These are phyloP conservation scores for Sebastes reedi DNA, from an alignment of 2,797 vertebrate species.

Conservation along the genomic window DNA sequence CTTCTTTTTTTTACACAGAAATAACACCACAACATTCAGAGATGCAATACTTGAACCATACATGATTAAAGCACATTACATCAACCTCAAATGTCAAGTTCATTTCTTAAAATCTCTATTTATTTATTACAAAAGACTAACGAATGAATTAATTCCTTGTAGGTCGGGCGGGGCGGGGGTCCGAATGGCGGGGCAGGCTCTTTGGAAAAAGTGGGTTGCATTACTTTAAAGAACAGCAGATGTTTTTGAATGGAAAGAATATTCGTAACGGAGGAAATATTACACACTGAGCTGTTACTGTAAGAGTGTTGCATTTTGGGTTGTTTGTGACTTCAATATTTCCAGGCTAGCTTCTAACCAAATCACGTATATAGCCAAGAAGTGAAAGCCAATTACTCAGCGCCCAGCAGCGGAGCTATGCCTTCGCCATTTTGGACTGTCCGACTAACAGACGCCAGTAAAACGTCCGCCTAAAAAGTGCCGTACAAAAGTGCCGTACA, in stretches of 20 bases:
- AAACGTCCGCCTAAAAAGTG: too few relatives aligned
- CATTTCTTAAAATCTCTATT: background rate
- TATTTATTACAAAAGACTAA: background rate
- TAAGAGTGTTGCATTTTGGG: too few relatives aligned
- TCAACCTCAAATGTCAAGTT: background rate
- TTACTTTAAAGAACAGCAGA: background rate
- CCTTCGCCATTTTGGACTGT: too few relatives aligned
- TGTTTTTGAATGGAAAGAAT: background rate
- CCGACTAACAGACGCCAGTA: too few relatives aligned
- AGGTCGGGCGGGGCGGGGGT: background rate
- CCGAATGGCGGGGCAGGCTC: too few relatives aligned
- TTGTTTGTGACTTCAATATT: too few relatives aligned
- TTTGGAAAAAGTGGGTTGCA: background rate
- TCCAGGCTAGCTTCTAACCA: too few relatives aligned
- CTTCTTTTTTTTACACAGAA: background rate
- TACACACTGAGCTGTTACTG: too few relatives aligned
- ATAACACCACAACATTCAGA: background rate
- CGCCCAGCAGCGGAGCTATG: too few relatives aligned
- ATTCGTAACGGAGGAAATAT: too few relatives aligned
- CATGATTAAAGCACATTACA: background rate
- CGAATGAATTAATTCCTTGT: background rate
- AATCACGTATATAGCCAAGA: too few relatives aligned
- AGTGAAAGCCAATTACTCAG: too few relatives aligned
- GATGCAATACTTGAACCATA: background rate
- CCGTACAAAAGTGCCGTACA: rapidly evolving